Conservation (phyloP, 2,888 invertebrate species). For the Drosophila merina region DNA sequence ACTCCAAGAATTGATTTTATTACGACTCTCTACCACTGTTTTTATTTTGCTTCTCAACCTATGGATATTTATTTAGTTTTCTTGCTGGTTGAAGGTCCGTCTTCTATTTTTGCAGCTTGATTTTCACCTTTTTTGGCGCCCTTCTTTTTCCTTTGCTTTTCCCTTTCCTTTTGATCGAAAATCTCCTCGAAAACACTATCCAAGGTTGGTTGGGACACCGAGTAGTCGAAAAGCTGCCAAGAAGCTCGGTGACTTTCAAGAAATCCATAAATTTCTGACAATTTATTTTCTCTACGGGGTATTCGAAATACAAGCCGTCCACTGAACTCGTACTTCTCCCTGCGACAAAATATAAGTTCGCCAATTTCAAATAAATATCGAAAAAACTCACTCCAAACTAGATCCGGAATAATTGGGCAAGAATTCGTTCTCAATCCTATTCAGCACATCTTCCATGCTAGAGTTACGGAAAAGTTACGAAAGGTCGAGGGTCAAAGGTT, state of each 20-base stretch:
- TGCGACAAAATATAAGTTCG: background rate
- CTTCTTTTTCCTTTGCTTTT: background rate
- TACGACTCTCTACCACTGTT: no score
- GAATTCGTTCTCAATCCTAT: conserved; percentile 4
- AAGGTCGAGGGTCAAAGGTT: background rate
- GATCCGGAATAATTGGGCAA: background rate
- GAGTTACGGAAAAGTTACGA: background rate
- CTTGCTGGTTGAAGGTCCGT: background rate
- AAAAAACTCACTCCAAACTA: conserved; percentile 9
- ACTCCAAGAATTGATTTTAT: no score
- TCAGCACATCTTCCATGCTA: background rate
- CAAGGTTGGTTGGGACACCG: conserved; percentile 8
- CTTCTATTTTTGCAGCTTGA: background rate
- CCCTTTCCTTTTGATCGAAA: background rate
- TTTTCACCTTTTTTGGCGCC: background rate
- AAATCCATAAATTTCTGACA: conserved; percentile 8
- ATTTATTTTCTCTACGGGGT: background rate
- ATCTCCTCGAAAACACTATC: conserved; percentile 21
- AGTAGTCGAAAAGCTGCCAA: conserved; percentile 16
- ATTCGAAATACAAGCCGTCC: conserved; percentile 8
- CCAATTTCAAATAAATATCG: background rate
- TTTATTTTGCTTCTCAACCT: no score
- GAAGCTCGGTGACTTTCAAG: conserved; percentile 5
- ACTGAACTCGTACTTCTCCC: conserved; percentile 23
- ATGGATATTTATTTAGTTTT: no score